Conservation (phyloP, 2,113 vertebrate genomes). For the Climacteris rufus region DNA sequence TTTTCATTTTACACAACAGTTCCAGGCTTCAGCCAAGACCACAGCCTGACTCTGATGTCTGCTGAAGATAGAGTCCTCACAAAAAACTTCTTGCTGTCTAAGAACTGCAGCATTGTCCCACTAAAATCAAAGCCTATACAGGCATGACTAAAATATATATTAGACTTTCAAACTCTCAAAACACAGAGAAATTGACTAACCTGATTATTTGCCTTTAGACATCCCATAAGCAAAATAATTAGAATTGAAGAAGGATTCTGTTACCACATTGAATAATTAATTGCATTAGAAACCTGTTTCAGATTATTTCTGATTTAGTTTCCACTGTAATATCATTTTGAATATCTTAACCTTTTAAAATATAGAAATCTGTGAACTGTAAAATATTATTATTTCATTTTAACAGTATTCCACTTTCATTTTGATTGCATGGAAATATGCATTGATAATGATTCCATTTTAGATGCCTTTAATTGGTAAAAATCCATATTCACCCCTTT, state of each 20-base stretch:
- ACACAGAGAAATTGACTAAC: neutral
- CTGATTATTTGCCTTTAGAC: neutral
- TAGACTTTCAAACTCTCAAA: neutral
- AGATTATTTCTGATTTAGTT: neutral
- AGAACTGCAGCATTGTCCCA: neutral
- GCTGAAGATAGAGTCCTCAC: neutral
- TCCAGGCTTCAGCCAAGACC: neutral
- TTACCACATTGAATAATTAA: neutral
- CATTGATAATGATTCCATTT: neutral
- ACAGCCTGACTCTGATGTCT: neutral
- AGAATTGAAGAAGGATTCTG: neutral
- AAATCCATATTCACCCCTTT: neutral
- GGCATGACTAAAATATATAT: neutral
- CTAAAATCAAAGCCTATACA: neutral
- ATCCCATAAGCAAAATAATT: neutral
- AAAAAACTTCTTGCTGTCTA: neutral
- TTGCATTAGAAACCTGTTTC: neutral
- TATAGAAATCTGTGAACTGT: neutral
- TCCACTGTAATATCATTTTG: neutral
- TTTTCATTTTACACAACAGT: neutral
- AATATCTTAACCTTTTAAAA: slow-evolving; percentile 9
- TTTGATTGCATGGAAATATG: neutral
- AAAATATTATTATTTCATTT: neutral
- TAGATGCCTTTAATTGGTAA: neutral
- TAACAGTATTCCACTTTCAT: neutral